Conservation (phyloP, 2,797 vertebrate genomes). For the Xenops minutus region DNA sequence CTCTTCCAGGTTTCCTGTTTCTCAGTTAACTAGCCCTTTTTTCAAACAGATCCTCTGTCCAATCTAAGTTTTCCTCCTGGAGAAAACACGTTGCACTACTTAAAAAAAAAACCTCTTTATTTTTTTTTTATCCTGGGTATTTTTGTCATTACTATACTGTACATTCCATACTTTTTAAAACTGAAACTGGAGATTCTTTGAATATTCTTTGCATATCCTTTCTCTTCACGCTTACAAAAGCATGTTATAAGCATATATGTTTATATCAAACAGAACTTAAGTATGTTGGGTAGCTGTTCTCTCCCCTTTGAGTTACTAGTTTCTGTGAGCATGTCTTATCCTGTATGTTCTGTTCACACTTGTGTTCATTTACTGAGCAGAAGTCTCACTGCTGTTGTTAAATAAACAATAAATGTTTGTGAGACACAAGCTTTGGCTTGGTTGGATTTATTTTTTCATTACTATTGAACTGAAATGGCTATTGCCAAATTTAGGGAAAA, state of each 20-base stretch:
- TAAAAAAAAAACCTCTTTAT: not conserved
- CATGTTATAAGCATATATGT: not conserved
- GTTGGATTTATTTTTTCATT: not conserved
- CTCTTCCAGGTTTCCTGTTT: not conserved
- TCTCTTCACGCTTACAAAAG: not conserved
- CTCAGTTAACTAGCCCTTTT: not conserved
- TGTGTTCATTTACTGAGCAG: not conserved
- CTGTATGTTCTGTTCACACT: constrained; percentile 7
- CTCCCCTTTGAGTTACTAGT: not conserved
- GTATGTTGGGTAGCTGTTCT: not conserved
- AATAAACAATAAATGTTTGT: not conserved
- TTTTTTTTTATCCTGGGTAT: not conserved
- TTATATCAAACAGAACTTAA: not conserved
- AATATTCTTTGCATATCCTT: not conserved
- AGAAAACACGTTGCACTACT: not conserved
- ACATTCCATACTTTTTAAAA: not conserved
- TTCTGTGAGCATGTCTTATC: constrained; percentile 39
- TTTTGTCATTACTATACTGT: not conserved
- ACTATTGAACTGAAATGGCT: not conserved
- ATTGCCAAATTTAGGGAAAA: not conserved
- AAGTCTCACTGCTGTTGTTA: not conserved
- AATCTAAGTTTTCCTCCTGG: not conserved
- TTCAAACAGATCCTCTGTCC: not conserved
- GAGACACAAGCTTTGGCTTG: not conserved
- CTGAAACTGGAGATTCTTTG: not conserved